Percentiles rank a stretch among this genome's conserved stretches.
Conservation (phyloP, 2,797 vertebrate genomes). For the Platalea minor region DNA sequence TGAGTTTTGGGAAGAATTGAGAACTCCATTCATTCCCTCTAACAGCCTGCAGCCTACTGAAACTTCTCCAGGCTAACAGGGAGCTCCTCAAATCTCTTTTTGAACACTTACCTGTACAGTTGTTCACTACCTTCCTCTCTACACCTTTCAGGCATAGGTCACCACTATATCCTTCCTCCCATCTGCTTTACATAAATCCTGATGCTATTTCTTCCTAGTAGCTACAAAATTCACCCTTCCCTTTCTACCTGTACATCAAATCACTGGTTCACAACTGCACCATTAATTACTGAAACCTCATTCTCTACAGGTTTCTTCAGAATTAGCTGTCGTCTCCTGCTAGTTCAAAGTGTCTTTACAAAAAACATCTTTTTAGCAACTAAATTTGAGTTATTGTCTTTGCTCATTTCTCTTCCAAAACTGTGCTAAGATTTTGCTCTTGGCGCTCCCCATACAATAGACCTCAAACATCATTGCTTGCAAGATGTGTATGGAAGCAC, state of each 20-base stretch:
- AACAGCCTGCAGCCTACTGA: background rate
- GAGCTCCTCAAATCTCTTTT: background rate
- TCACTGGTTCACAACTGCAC: background rate
- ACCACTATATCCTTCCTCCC: background rate
- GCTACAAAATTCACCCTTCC: background rate
- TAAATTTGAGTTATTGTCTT: background rate
- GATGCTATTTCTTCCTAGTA: background rate
- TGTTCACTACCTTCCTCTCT: background rate
- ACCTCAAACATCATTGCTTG: background rate
- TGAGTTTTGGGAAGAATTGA: background rate
- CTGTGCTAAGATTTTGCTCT: fast-evolving
- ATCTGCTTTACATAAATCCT: background rate
- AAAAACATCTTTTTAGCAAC: background rate
- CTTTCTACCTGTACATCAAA: background rate
- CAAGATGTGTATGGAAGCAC: background rate
- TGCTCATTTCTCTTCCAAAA: background rate
- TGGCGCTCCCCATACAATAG: fast-evolving
- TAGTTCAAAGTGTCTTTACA: background rate
- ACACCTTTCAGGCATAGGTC: background rate
- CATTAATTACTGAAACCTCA: background rate
- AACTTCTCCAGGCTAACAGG: background rate
- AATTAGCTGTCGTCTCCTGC: background rate
- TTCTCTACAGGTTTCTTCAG: background rate
- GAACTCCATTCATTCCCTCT: background rate
- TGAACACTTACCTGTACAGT: background rate